Percentiles rank a stretch among this genome's conserved stretches.
Conservation (phyloP, 2,113 vertebrate species). For the Saccopteryx leptura region DNA sequence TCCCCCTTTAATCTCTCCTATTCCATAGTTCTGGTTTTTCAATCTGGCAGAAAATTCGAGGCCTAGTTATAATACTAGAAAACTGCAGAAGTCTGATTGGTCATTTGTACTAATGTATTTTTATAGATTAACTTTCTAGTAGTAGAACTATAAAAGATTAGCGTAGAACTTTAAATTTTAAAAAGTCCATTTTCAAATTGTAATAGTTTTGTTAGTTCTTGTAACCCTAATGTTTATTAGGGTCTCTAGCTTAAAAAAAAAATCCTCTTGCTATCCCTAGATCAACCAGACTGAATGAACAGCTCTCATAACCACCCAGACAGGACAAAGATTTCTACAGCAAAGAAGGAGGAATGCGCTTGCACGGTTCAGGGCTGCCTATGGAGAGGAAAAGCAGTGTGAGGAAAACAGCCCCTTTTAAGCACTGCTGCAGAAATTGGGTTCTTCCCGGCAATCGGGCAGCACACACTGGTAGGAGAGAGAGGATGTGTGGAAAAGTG, state of each 20-base stretch:
- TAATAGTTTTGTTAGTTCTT: slow-evolving; percentile 15
- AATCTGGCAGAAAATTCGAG: slow-evolving; percentile 38
- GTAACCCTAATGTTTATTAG: neutral
- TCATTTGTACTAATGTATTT: slow-evolving; percentile 45
- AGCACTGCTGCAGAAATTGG: neutral
- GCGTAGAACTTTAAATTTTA: slow-evolving; percentile 14
- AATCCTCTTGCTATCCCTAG: neutral
- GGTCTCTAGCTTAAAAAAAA: slow-evolving; percentile 29
- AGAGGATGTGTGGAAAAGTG: neutral
- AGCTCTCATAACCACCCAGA: neutral
- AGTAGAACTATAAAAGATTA: neutral
- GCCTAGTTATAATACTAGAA: neutral
- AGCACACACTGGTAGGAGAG: neutral
- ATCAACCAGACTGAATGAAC: neutral
- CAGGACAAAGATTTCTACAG: neutral
- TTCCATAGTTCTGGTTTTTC: neutral
- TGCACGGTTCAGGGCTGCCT: neutral
- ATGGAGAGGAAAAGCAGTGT: neutral
- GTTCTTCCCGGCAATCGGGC: neutral
- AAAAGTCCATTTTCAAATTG: neutral
- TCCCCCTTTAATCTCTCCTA: slow-evolving; percentile 36
- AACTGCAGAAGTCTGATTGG: slow-evolving; percentile 11
- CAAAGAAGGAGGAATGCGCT: neutral
- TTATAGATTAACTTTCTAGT: slow-evolving; percentile 40
- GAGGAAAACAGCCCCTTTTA: neutral